Conservation (phyloP, 2,113 vertebrate genomes). For the Phainopepla nitens region DNA sequence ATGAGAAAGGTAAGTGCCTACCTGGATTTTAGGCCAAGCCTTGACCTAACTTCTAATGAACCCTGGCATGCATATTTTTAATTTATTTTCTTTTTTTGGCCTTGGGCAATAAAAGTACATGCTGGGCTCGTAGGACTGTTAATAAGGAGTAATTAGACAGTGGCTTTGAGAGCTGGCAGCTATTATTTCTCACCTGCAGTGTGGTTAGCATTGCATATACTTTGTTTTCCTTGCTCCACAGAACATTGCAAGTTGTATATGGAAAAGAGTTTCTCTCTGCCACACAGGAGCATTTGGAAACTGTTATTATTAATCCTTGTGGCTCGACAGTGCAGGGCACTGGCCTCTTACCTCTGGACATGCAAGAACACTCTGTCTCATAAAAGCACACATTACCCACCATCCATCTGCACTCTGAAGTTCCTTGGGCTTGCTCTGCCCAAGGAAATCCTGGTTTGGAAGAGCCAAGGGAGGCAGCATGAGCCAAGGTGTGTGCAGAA, state of each 20-base stretch:
- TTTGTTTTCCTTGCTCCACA: not conserved
- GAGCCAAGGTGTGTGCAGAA: rapidly evolving
- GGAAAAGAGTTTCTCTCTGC: not conserved
- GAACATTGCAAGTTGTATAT: not conserved
- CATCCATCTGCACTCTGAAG: not conserved
- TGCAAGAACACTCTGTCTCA: not conserved
- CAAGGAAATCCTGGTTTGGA: not conserved
- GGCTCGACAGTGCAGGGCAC: not conserved
- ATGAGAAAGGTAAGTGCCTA: not conserved
- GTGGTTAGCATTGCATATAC: not conserved
- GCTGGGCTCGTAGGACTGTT: not conserved
- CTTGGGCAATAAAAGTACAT: not conserved
- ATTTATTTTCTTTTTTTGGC: not conserved
- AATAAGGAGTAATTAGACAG: constrained; percentile 4
- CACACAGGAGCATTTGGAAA: not conserved
- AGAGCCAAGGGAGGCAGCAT: not conserved
- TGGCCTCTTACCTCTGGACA: not conserved
- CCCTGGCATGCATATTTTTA: not conserved
- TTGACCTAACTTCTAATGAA: not conserved
- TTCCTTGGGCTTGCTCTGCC: not conserved
- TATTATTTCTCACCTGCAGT: not conserved
- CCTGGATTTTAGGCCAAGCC: not conserved
- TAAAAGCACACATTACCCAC: not conserved
- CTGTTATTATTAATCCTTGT: not conserved
- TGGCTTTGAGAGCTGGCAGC: not conserved